These are phyloP conservation scores for Corythucha ciliata DNA, from an alignment of 2,888 invertebrate species.

Conservation along the genomic window DNA sequence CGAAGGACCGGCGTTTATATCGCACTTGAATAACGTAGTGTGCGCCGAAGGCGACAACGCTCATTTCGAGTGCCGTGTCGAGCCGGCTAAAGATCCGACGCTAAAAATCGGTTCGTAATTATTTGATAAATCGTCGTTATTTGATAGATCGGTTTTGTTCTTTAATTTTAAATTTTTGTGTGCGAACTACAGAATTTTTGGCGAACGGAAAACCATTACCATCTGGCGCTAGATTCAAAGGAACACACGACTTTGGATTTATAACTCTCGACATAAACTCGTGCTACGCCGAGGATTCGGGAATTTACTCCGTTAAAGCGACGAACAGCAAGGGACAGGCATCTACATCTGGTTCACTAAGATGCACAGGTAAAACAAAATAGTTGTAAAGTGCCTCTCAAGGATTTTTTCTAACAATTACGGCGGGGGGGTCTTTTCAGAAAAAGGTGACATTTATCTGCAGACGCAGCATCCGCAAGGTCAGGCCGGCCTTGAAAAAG, in stretches of 20 bases:
- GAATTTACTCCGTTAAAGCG: constrained; percentile 82
- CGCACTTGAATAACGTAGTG: constrained; percentile 82
- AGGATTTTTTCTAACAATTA: neutral
- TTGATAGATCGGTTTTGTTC: neutral
- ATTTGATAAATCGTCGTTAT: constrained; percentile 2
- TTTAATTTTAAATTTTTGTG: neutral
- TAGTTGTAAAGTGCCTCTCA: no score
- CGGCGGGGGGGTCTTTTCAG: no score
- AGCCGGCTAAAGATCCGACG: constrained; percentile 84
- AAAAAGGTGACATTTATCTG: constrained; percentile 55
- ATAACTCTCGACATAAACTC: constrained; percentile 82
- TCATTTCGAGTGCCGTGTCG: constrained; percentile 85
- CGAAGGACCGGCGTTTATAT: constrained; percentile 79
- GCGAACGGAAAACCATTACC: constrained; percentile 84
- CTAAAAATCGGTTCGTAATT: constrained; percentile 57
- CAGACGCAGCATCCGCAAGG: constrained; percentile 96
- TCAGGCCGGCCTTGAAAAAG: constrained; percentile 75
- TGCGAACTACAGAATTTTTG: constrained; percentile 66
- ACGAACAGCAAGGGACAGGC: constrained; percentile 80
- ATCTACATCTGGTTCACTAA: constrained; percentile 79
- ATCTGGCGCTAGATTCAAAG: constrained; percentile 80
- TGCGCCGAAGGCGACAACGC: constrained; percentile 79
- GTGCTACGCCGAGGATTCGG: constrained; percentile 84
- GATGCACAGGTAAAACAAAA: constrained; percentile 72
- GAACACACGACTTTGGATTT: constrained; percentile 92